phyloP scores from a whole-genome alignment of 1,140 invertebrate species.

The Centruroides sculpturatus region DNA sequence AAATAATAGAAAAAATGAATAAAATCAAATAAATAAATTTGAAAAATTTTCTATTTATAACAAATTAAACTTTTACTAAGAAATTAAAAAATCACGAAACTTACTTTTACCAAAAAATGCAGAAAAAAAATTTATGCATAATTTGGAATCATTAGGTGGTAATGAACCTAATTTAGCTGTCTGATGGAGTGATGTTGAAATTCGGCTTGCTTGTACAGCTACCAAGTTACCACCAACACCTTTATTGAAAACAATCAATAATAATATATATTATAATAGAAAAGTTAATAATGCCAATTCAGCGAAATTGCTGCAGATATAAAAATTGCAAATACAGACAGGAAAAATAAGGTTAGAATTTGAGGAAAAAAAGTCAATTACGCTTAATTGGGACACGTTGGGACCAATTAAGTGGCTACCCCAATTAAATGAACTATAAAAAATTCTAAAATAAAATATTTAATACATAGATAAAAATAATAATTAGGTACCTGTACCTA shows the following conservation, averaged over 20 bases:
- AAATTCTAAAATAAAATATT: too few species aligned
- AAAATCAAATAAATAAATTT: neutral
- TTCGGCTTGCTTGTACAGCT: constrained; percentile 41
- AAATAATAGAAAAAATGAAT: neutral
- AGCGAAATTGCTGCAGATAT: neutral
- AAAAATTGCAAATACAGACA: neutral
- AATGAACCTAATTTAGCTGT: constrained; percentile 14
- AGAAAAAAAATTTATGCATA: constrained; percentile 18
- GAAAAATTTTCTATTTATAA: neutral
- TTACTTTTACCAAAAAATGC: constrained; percentile 21
- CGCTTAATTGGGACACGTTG: too few species aligned
- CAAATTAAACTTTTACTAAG: neutral
- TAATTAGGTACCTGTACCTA: too few species aligned
- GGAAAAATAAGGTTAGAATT: neutral
- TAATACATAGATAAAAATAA: too few species aligned
- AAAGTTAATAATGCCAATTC: neutral
- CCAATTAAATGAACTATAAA: too few species aligned
- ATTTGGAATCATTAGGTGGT: constrained; percentile 19
- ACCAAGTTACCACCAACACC: constrained; percentile 43
- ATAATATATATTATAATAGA: neutral
- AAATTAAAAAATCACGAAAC: neutral
- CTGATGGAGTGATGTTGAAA: constrained; percentile 35
- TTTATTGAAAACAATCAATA: constrained; percentile 19
- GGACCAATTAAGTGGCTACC: too few species aligned
- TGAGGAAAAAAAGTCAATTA: too few species aligned